Percentiles rank a stretch among this genome's conserved stretches.
These are phyloP conservation scores for Nephrocerus scutellatus DNA, from an alignment of 2,888 invertebrate genomes.

Conservation along the genomic window DNA sequence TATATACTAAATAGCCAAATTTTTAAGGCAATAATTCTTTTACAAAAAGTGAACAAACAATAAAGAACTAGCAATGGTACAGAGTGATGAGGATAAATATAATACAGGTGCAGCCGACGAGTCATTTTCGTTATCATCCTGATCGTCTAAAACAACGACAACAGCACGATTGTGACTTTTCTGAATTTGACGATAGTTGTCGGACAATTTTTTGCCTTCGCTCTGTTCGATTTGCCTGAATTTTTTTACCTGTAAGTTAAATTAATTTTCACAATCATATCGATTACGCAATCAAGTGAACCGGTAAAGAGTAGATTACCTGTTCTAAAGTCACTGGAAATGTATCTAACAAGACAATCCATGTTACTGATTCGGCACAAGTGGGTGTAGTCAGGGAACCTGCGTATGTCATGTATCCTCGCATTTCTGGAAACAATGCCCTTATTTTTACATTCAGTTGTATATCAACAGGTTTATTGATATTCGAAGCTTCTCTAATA, in stretches of 20 bases:
- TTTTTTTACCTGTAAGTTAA: slow-evolving; percentile 38
- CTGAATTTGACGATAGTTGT: slow-evolving; percentile 48
- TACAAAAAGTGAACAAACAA: no score
- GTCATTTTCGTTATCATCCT: slow-evolving; percentile 4
- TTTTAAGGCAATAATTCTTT: no score
- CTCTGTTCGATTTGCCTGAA: slow-evolving; percentile 45
- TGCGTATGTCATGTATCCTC: slow-evolving; percentile 57
- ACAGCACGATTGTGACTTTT: slow-evolving; percentile 36
- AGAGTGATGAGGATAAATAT: no score
- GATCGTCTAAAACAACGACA: slow-evolving; percentile 26
- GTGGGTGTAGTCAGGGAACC: slow-evolving; percentile 70
- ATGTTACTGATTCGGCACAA: slow-evolving; percentile 67
- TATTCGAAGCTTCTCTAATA: slow-evolving; percentile 30
- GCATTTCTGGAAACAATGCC: slow-evolving; percentile 52
- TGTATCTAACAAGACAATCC: slow-evolving; percentile 59
- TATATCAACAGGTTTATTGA: slow-evolving; percentile 30
- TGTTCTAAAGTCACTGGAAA: slow-evolving; percentile 51
- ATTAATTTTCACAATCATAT: background rate
- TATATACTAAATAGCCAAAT: no score
- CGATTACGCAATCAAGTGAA: no score
- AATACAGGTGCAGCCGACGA: no score
- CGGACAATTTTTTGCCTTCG: slow-evolving; percentile 40
- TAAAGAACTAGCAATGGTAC: no score
- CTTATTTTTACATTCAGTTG: slow-evolving; percentile 31
- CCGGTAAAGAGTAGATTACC: slow-evolving; percentile 39